Conservation (phyloP, 1,140 invertebrate genomes). For the Trachymyrmex cornetzi region DNA sequence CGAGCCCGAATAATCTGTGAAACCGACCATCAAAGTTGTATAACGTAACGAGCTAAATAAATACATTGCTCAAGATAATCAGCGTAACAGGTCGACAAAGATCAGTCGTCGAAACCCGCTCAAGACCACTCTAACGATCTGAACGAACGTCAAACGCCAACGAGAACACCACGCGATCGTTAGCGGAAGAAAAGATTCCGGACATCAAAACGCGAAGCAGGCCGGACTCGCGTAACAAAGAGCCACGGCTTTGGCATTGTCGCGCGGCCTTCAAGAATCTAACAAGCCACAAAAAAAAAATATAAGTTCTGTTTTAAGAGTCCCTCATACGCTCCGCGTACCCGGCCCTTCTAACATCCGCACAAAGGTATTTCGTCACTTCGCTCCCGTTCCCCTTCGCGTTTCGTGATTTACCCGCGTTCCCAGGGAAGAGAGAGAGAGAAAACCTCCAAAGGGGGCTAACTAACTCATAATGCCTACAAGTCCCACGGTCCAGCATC, state of each 20-base stretch:
- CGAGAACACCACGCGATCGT: conserved; percentile 36
- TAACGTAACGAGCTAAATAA: not conserved
- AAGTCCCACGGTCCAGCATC: conserved; percentile 50
- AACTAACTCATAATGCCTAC: conserved; percentile 34
- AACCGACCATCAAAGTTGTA: conserved; percentile 14
- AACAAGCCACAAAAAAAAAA: conserved; percentile 28
- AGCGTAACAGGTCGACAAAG: conserved; percentile 9
- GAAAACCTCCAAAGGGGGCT: conserved; percentile 29
- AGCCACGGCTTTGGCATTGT: conserved; percentile 46
- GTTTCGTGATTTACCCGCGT: conserved; percentile 39
- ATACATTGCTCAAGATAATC: not conserved
- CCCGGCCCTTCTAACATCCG: not conserved
- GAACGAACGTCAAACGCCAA: not conserved
- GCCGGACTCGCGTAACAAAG: conserved; percentile 50
- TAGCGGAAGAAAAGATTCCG: conserved; percentile 38
- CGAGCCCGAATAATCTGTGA: conserved; percentile 24
- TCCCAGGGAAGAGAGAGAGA: conserved; percentile 48
- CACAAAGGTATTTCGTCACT: conserved; percentile 32
- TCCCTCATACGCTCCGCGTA: not conserved
- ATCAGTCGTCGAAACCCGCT: conserved; percentile 24
- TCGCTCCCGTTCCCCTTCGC: not conserved
- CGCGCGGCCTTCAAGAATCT: conserved; percentile 25
- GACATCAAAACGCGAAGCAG: conserved; percentile 41
- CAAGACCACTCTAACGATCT: conserved; percentile 43
- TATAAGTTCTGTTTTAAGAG: conserved; percentile 17